phyloP scores from a whole-genome alignment of 1,140 invertebrate genomes.

The Drosophila chauvacae region DNA sequence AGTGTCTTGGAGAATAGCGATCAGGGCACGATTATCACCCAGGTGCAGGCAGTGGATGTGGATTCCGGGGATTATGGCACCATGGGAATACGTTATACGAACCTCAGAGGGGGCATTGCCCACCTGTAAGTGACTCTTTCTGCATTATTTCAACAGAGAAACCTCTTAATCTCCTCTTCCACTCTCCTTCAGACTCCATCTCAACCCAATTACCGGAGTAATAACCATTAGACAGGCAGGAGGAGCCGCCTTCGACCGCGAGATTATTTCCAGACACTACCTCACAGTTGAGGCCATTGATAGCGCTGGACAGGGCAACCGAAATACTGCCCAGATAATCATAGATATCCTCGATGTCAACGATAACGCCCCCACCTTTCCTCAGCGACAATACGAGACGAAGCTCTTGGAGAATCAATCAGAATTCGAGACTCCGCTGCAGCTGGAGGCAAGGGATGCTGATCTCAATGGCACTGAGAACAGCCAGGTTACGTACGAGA shows the following conservation, averaged over 20 bases:
- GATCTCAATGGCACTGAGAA: conserved; percentile 95
- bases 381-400: conserved; percentile 93
- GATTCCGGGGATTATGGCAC: conserved; percentile 95
- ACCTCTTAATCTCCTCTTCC: neutral
- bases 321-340: conserved; percentile 94
- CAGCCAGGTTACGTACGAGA: conserved; percentile 93
- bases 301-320: conserved; percentile 93
- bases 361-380: conserved; percentile 93
- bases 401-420: conserved; percentile 92
- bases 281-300: conserved; percentile 96
- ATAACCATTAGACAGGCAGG: conserved; percentile 92
- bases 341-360: conserved; percentile 95
- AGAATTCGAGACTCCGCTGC: conserved; percentile 91
- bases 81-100: conserved; percentile 94
- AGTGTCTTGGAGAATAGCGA: conserved; percentile 93
- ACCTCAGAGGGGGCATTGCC: conserved; percentile 90
- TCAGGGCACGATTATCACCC: conserved; percentile 92
- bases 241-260: conserved; percentile 92
- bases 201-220: conserved; percentile 92
- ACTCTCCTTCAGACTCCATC: conserved; percentile 87
- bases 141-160: neutral
- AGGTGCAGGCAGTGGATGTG: conserved; percentile 92
- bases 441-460: conserved; percentile 93
- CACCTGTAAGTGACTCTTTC: conserved; percentile 89
- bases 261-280: conserved; percentile 93